Percentiles rank a stretch among this genome's conserved stretches.
Evolutionary conservation across 2,797 vertebrate genomes (phyloP).

Genomic region (Enteromius argenteus): DNA sequence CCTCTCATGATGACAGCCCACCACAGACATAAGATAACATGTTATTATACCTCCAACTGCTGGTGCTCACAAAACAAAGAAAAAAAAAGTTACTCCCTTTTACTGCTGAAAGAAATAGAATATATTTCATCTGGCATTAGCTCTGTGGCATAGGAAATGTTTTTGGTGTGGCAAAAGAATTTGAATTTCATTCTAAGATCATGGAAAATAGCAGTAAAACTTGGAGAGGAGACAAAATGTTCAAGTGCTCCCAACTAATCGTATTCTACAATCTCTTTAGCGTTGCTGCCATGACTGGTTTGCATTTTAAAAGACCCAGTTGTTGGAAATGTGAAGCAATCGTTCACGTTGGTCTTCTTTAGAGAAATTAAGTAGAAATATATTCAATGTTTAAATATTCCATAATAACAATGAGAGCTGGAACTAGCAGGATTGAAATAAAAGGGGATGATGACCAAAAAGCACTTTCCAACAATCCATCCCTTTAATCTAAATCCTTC

Average conservation of each 20-base stretch:
- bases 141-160: constrained; percentile 70
- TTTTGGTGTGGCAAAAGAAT: constrained; percentile 70
- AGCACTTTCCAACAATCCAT: constrained; percentile 61
- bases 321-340: constrained; percentile 29
- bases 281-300: constrained; percentile 68
- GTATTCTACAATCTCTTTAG: constrained; percentile 64
- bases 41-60: constrained; percentile 44
- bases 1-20: constrained; percentile 33
- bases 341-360: constrained; percentile 55
- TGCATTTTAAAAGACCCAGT: constrained; percentile 61
- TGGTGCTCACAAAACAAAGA: constrained; percentile 19
- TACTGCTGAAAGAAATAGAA: constrained; percentile 53
- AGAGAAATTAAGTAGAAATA: constrained; percentile 64
- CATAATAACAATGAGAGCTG: constrained; percentile 72
- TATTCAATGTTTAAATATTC: constrained; percentile 65
- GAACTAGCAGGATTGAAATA: constrained; percentile 17
- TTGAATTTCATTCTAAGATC: constrained; percentile 67
- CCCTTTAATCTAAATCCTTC: constrained; percentile 58
- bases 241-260: constrained; percentile 67
- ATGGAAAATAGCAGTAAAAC: constrained; percentile 75
- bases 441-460: constrained; percentile 14
- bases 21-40: constrained; percentile 50
- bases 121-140: constrained; percentile 63
- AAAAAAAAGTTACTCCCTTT: constrained; percentile 37
- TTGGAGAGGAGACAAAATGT: constrained; percentile 69